A percentile compares a stretch with the other conserved stretches of the same genome.
Conservation (phyloP, 2,888 invertebrate genomes). For the Pristionchus maxplancki region DNA sequence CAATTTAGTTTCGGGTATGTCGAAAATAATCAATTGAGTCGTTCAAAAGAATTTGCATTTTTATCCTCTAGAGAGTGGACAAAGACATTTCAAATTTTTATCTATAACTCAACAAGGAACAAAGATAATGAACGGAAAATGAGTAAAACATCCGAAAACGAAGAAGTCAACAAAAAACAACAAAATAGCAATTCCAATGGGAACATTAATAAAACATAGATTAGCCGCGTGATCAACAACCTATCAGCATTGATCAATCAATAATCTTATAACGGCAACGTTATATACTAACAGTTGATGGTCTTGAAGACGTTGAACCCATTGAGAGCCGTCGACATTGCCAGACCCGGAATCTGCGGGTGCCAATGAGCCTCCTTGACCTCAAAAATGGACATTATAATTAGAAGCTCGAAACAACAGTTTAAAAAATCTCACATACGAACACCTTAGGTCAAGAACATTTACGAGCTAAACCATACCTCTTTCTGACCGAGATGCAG, state of each 20-base stretch:
- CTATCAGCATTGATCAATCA: not conserved
- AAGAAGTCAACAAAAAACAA: not conserved
- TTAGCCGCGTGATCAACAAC: too few species aligned
- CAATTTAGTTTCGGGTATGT: too few species aligned
- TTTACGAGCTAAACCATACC: too few species aligned
- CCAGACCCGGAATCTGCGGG: constrained; percentile 91
- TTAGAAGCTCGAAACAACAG: too few species aligned
- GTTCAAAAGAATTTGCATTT: too few species aligned
- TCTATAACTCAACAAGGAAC: not conserved
- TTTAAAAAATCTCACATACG: too few species aligned
- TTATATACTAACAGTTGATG: constrained; percentile 87
- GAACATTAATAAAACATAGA: too few species aligned
- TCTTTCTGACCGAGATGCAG: constrained; percentile 98
- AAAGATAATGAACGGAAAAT: not conserved
- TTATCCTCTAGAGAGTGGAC: too few species aligned
- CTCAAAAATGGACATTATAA: too few species aligned
- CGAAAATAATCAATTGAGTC: too few species aligned
- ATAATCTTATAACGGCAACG: not conserved
- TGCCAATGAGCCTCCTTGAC: constrained; percentile 99
- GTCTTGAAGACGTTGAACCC: constrained; percentile 98
- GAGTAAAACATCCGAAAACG: not conserved
- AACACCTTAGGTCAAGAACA: too few species aligned
- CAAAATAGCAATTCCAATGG: not conserved
- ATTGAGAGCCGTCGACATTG: constrained; percentile 93
- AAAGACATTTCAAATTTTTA: not conserved